Evolutionary conservation across 1,140 invertebrate species (phyloP), one percentile per base, ranked within the genome.

Genomic region (Diachasma alloeum): DNA sequence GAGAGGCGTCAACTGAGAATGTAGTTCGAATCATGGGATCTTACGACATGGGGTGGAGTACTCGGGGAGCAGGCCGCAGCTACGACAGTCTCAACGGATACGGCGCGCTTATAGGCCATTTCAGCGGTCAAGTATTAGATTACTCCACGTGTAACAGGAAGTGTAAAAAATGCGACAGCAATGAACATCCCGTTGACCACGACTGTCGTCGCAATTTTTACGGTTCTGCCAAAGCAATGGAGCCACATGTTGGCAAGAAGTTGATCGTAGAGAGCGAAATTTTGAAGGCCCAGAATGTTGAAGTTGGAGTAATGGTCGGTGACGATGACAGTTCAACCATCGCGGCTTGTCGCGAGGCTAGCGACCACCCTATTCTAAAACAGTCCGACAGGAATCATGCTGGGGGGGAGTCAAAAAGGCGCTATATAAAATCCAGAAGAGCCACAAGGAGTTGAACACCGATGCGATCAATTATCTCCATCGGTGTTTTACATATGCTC

Each of bases 51-150:
- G 73, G 63, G 4, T 75, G 42, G 24, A 75, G 73, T 53, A 48
- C 0, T 24, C 63, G 73, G n/a, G 73, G 42, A 17, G 48, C 63
- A n/a, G 73, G 73, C 24, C 59, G 17, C 11, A n/a, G 37, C 4
- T 74, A 74, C 22, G 66, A 75, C 17, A 68, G 73, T 53, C 15
- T 44, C 24, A 75, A 75, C 67, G 63, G 73, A 26, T 75, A 46
- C 53, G 73, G 63, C 13, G 73, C 63, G 0, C 31, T 75, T 0
- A 75, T 75, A 5, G 74, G 74, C 9, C 5, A 17, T 3, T 19
- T 31, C 26, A 70, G 26, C 19, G 44, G 67, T 4, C 31, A 69
- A 37, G 44, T 75, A 17, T 37, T 75, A 4, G 24, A 53, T n/a
- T 75, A 36, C 48, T 31, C 26, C 13, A 75, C 66, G 0, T 39